Percentiles rank a stretch among this genome's conserved stretches.
Evolutionary conservation across 2,888 invertebrate species (phyloP).

Genomic region (Xylophagus ater): DNA sequence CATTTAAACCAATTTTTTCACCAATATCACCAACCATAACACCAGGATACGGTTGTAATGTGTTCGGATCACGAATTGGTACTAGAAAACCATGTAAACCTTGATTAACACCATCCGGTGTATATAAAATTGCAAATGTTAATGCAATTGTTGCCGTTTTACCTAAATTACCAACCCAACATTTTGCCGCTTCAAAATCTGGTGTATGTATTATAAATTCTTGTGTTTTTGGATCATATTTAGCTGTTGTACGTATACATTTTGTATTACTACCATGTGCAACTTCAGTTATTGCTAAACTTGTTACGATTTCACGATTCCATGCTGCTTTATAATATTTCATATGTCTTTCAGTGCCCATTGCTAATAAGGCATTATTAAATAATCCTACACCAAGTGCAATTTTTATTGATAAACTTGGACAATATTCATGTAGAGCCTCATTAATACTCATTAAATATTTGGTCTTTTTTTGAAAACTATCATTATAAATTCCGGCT

Average conservation of each 20-base stretch:
- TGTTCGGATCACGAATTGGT: conserved; percentile 68
- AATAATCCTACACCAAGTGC: conserved; percentile 65
- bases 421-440: conserved; percentile 56
- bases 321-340: conserved; percentile 58
- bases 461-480: conserved; percentile 56
- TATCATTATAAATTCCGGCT: conserved; percentile 47
- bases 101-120: conserved; percentile 62
- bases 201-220: conserved; percentile 85
- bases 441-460: conserved; percentile 66
- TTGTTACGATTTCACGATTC: conserved; percentile 63
- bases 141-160: conserved; percentile 77
- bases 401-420: conserved; percentile 66
- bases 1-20: conserved; percentile 82
- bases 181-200: conserved; percentile 90
- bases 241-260: conserved; percentile 81
- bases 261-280: conserved; percentile 92
- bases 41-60: conserved; percentile 67
- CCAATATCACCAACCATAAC: conserved; percentile 86
- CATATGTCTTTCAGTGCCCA: conserved; percentile 64
- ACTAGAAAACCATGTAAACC: conserved; percentile 86
- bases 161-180: conserved; percentile 88
- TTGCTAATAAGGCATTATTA: conserved; percentile 59
- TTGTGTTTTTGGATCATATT: conserved; percentile 63
- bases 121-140: conserved; percentile 81
- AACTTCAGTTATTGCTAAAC: conserved; percentile 85